Conservation (phyloP, 2,113 vertebrate species). For the Bungarus multicinctus region DNA sequence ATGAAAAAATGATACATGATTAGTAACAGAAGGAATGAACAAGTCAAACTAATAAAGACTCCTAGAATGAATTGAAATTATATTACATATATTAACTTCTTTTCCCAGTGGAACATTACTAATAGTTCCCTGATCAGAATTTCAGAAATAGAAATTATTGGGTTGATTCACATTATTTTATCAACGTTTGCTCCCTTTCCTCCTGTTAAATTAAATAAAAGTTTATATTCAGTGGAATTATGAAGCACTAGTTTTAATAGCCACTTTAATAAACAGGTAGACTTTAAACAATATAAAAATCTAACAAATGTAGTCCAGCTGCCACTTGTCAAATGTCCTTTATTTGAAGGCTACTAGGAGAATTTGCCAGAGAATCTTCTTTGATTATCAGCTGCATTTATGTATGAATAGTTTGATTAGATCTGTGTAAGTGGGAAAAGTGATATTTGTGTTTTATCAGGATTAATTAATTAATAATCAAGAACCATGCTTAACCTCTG, state of each 20-base stretch:
- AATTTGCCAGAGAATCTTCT: background rate
- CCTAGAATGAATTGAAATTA: background rate
- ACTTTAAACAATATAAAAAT: background rate
- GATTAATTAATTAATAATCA: background rate
- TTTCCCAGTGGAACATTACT: slow-evolving; percentile 32
- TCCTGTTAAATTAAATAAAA: background rate
- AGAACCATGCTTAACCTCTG: background rate
- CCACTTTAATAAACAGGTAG: background rate
- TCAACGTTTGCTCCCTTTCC: background rate
- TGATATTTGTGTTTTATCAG: background rate
- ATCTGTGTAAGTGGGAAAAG: background rate
- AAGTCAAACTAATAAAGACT: background rate
- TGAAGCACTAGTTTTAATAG: background rate
- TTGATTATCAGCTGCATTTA: background rate
- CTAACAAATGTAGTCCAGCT: background rate
- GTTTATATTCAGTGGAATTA: background rate
- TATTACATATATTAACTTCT: slow-evolving; percentile 20
- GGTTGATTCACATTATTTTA: background rate
- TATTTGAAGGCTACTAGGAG: background rate
- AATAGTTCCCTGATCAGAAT: background rate
- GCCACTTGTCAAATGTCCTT: background rate
- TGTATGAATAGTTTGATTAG: background rate
- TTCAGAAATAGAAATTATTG: background rate
- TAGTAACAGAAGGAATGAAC: background rate
- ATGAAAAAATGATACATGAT: background rate